Percentiles rank a stretch among this genome's conserved stretches.
These are phyloP conservation scores for human DNA, from an alignment of 2,113 vertebrate genomes.

Conservation along the genomic window GRCh38 chr13:67095501-67096000, in stretches of 20 bases:
- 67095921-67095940: not conserved
- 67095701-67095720: not conserved
- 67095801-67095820: not conserved
- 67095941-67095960: not conserved
- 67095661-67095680: slow-evolving; percentile 18
- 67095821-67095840: not conserved
- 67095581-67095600: not conserved
- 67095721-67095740: not conserved
- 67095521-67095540: not conserved
- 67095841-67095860: not conserved
- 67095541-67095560: not conserved
- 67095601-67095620: not conserved
- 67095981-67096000: not conserved
- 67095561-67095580: not conserved
- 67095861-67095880: not conserved
- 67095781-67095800: not conserved
- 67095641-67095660: not conserved
- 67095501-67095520: not conserved
- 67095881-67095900: slow-evolving; percentile 13
- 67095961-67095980: not conserved
- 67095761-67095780: not conserved
- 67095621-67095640: not conserved
- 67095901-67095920: not conserved
- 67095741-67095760: not conserved
- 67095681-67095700: not conserved